Evolutionary conservation across 1,140 invertebrate genomes (phyloP).

Genomic region (Drosophila dunni): DNA sequence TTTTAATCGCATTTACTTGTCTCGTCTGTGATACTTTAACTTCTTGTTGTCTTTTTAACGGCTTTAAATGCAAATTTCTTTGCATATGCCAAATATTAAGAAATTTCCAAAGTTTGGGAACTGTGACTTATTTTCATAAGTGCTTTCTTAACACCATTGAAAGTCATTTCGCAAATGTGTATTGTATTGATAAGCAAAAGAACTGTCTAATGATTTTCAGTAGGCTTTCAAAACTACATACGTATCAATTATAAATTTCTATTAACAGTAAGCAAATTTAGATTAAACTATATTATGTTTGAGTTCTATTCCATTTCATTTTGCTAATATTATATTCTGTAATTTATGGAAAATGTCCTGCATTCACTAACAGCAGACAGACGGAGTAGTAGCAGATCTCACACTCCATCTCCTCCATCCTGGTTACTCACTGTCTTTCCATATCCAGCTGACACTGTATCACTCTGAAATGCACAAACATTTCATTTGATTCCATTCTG

Average conservation of each 20-base stretch:
- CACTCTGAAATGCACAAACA: constrained; percentile 52
- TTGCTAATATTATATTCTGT: too few relatives aligned
- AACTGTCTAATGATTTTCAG: too few relatives aligned
- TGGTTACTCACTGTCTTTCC: neutral
- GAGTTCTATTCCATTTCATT: too few relatives aligned
- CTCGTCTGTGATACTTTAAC: constrained; percentile 14
- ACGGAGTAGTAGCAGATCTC: neutral
- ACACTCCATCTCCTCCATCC: neutral
- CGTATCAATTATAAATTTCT: too few relatives aligned
- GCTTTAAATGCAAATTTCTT: constrained; percentile 46
- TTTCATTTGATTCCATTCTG: constrained; percentile 46
- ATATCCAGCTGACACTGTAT: neutral
- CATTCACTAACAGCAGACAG: neutral
- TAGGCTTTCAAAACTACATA: too few relatives aligned
- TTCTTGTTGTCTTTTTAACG: constrained; percentile 11
- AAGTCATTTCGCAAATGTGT: neutral
- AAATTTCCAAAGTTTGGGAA: constrained; percentile 1
- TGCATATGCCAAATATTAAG: constrained; percentile 26
- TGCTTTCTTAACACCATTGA: neutral
- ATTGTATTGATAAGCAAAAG: neutral
- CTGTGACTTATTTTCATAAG: neutral
- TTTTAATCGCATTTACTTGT: constrained; percentile 67
- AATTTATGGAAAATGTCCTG: too few relatives aligned
- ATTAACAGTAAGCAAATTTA: too few relatives aligned
- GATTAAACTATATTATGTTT: too few relatives aligned